Conservation (phyloP, 1,140 invertebrate species). For the Saccostrea glomerata region DNA sequence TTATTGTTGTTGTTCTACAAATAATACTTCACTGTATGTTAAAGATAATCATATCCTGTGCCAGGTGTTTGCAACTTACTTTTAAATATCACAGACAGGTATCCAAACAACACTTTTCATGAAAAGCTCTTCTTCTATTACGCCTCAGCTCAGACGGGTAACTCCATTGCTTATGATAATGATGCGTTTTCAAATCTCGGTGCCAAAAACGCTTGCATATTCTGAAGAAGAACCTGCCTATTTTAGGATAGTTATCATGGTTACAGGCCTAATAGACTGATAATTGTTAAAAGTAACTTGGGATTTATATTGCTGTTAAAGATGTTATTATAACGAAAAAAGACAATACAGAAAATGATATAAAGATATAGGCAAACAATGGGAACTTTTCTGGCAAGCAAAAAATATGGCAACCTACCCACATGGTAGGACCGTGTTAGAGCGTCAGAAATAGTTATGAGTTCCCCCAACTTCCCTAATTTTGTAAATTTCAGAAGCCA, state of each 20-base stretch:
- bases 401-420: slow-evolving; percentile 53
- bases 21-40: too few relatives aligned
- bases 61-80: background rate
- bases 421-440: slow-evolving; percentile 47
- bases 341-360: too few relatives aligned
- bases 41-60: background rate
- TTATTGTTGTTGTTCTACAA: too few relatives aligned
- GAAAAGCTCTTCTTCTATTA: too few relatives aligned
- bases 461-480: slow-evolving; percentile 39
- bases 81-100: background rate
- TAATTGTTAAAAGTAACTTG: too few relatives aligned
- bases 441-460: slow-evolving; percentile 51
- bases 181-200: background rate
- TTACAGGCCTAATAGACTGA: too few relatives aligned
- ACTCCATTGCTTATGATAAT: background rate
- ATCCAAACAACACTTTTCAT: background rate
- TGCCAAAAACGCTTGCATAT: background rate
- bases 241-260: background rate
- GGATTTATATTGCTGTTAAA: too few relatives aligned
- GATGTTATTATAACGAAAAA: too few relatives aligned
- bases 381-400: background rate
- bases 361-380: too few relatives aligned
- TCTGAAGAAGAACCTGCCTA: too few relatives aligned
- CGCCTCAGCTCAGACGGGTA: too few relatives aligned
- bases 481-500: slow-evolving; percentile 42